These are phyloP conservation scores for Cyanoramphus novaezelandiae DNA, from an alignment of 2,113 vertebrate species.

Conservation along the genomic window DNA sequence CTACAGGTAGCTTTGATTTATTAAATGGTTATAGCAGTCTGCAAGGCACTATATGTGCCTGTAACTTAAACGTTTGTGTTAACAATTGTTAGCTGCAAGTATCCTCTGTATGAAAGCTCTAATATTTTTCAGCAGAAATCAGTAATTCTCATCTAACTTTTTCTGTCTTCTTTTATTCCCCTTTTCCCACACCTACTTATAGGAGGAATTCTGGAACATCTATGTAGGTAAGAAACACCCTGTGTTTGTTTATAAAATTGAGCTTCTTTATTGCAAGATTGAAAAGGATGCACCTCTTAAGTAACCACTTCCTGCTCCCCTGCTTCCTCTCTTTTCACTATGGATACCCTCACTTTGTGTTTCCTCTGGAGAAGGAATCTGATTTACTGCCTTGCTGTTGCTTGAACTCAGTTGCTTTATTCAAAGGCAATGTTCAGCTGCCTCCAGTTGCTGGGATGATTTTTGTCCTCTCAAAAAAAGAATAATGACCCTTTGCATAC, in stretches of 20 bases:
- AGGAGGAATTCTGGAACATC: slow-evolving; percentile 88
- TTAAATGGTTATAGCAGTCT: background rate
- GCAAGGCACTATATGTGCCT: background rate
- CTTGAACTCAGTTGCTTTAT: background rate
- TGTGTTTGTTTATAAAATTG: background rate
- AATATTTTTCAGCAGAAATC: background rate
- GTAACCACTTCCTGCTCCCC: background rate
- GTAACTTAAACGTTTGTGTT: background rate
- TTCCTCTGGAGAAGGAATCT: background rate
- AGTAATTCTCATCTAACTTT: background rate
- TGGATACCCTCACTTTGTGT: background rate
- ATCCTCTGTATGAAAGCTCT: background rate
- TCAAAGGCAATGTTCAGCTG: background rate
- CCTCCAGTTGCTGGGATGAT: background rate
- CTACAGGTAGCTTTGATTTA: background rate
- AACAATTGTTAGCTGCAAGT: background rate
- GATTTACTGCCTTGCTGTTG: background rate
- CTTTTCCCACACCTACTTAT: background rate
- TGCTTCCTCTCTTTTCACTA: background rate
- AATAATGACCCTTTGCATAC: background rate
- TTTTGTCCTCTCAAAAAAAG: background rate
- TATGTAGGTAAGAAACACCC: slow-evolving; percentile 82
- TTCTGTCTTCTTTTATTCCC: slow-evolving; percentile 23
- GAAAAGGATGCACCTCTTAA: background rate
- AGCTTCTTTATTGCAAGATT: background rate